Evolutionary conservation across 2,888 invertebrate genomes (phyloP).

Genomic region (Dicycla oo): DNA sequence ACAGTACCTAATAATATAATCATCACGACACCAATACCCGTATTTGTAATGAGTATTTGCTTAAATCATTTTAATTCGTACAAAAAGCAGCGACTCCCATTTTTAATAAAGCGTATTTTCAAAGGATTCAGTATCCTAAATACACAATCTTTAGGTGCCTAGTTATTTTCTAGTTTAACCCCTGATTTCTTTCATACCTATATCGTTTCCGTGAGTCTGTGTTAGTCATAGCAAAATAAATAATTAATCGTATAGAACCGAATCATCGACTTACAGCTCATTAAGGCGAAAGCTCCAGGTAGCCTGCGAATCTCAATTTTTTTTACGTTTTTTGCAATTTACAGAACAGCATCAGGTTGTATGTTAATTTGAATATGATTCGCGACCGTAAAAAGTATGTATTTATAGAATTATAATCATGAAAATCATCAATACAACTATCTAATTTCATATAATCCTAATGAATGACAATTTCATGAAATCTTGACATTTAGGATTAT

Average conservation of each 20-base stretch:
- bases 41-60: conserved; percentile 48
- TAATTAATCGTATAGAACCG: neutral
- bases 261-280: neutral
- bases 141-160: conserved; percentile 56
- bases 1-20: conserved; percentile 49
- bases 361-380: too few species aligned
- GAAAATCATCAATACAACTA: too few species aligned
- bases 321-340: too few species aligned
- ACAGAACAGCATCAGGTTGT: too few species aligned
- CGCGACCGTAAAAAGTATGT: too few species aligned
- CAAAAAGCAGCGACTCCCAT: conserved; percentile 68
- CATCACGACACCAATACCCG: conserved; percentile 58
- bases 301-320: too few species aligned
- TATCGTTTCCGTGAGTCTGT: neutral
- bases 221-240: neutral
- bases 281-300: too few species aligned
- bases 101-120: conserved; percentile 79
- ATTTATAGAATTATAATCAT: too few species aligned
- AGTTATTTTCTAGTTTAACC: conserved; percentile 52
- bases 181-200: neutral
- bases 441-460: too few species aligned
- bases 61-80: conserved; percentile 69
- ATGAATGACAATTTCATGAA: too few species aligned
- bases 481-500: too few species aligned
- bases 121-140: conserved; percentile 69